Evolutionary conservation across 2,888 invertebrate species (phyloP), one percentile per base, ranked within the genome.

Genomic region (Anthoptus insignis): DNA sequence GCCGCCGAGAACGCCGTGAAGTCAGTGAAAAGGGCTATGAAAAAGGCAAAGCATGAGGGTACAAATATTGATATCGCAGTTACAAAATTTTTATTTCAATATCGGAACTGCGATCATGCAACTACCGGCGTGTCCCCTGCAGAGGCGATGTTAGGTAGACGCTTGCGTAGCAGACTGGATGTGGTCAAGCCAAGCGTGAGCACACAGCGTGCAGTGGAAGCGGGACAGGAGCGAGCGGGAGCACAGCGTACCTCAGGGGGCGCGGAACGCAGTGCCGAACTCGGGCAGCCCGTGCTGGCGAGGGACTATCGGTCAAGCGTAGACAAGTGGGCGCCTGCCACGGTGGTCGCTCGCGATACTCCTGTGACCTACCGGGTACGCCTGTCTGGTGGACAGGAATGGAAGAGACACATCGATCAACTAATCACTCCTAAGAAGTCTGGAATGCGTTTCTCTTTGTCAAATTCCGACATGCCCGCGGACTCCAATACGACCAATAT

Each of bases 1-100:
- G 69, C 67, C 0, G 74, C 73, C 3, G 73, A 74, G 53, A 74
- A 74, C 45, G 66, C 72, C 1, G 73, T 74, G 5, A 71, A 72
- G 45, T 59, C 65, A n/a, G 60, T 72, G 1, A 74, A 73, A 65
- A 68, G 64, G 16, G 59, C 59, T 0, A 64, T 74, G 9, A 73
- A 74, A 56, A 68, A 59, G 42, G 71, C 71, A 1, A 5, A 57
- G 13, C 19, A 24, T 22, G 70, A 70, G 16, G 61, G 67, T 0
- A 52, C 61, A 14, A 56, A 69, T 42, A 32, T 70, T 2, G 14
- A 54, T 4, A 34, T 37, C 7, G 69, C 63, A 1, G 19, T 71
- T 11, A 58, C 19, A 21, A 53, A 37, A 64, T 67, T 69, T 59
- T 54, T 54, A 14, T 34, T 54, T 52, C 24, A 29, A 3, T 52